These are phyloP conservation scores for Dendronephthya gigantea DNA, from an alignment of 64 coral and sea anemone genomes.

Conservation along the genomic window DNA sequence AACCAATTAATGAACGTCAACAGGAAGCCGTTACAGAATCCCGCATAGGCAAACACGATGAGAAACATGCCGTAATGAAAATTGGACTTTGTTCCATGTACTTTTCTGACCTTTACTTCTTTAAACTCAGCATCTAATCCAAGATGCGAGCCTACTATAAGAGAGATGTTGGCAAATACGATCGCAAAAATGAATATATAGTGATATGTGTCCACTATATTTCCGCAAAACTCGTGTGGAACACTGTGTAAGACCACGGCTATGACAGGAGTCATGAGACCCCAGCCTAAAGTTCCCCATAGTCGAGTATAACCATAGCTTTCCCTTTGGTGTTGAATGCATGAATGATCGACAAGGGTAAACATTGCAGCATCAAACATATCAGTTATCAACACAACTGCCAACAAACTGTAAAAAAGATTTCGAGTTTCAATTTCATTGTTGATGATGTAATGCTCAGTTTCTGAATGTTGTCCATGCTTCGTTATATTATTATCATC, in stretches of 20 bases:
- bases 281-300: constrained; percentile 3
- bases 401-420: neutral
- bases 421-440: neutral
- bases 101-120: neutral
- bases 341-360: constrained; percentile 24
- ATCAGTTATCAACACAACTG: constrained; percentile 22
- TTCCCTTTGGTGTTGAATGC: constrained; percentile 26
- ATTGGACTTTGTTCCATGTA: neutral
- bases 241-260: neutral
- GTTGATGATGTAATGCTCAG: neutral
- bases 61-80: constrained; percentile 11
- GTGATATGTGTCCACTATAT: neutral
- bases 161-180: neutral
- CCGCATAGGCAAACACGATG: neutral
- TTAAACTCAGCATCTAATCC: neutral
- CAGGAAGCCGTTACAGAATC: constrained; percentile 10
- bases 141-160: neutral
- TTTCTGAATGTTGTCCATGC: neutral
- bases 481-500: neutral
- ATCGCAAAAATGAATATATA: neutral
- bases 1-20: neutral
- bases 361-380: constrained; percentile 8
- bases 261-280: neutral
- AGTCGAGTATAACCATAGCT: neutral
- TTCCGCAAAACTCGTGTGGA: neutral